A percentile compares a stretch with the other conserved stretches of the same genome.
Conservation (phyloP, 2,113 vertebrate species). For the Ciconia stormi region DNA sequence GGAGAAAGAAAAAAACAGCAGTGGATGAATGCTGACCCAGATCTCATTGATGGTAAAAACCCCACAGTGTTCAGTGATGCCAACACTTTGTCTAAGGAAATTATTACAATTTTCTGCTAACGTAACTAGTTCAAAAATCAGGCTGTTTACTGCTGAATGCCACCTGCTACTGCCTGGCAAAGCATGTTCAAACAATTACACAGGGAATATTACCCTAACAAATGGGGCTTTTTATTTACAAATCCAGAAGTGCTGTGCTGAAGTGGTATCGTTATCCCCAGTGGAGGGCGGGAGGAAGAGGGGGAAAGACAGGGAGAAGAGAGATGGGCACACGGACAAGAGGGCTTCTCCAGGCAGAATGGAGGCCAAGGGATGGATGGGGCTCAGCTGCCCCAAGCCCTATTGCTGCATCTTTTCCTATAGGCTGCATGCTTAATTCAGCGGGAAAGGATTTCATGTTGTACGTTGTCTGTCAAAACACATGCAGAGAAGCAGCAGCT, state of each 20-base stretch:
- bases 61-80: background rate
- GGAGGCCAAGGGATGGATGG: background rate
- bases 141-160: background rate
- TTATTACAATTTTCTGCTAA: background rate
- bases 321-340: accelerated
- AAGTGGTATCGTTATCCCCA: background rate
- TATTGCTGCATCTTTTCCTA: background rate
- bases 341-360: background rate
- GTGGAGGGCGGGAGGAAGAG: accelerated
- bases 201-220: background rate
- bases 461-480: background rate
- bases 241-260: background rate
- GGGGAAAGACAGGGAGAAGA: background rate
- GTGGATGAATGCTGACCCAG: background rate
- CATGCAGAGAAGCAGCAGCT: background rate
- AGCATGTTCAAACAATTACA: background rate
- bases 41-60: background rate
- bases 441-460: background rate
- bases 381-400: background rate
- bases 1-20: background rate
- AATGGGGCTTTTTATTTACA: background rate
- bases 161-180: constrained; percentile 19
- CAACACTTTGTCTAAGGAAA: background rate
- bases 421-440: background rate
- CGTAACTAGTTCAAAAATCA: background rate